Evolutionary conservation across 2,113 vertebrate genomes (phyloP).

Genomic region (Tetrao urogallus): DNA sequence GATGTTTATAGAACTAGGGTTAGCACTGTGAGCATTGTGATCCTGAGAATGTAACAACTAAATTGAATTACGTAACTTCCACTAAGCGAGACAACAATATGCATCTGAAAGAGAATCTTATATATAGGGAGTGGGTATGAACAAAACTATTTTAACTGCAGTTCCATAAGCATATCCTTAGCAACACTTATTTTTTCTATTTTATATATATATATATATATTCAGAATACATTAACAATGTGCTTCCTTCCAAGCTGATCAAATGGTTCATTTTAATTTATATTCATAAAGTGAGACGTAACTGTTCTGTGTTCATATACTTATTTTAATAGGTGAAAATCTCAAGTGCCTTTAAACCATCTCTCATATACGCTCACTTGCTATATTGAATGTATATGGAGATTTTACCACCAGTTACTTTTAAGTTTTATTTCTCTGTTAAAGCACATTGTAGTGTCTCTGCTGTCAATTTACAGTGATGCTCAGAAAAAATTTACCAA

Average conservation of each 20-base stretch:
- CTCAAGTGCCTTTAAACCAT: background rate
- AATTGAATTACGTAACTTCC: background rate
- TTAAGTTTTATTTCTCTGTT: background rate
- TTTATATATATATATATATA: background rate
- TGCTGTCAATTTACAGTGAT: background rate
- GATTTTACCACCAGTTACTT: background rate
- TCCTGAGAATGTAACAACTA: background rate
- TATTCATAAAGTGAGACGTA: background rate
- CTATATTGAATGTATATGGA: background rate
- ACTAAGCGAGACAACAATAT: background rate
- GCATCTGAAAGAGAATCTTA: background rate
- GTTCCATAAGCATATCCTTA: background rate
- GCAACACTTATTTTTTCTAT: background rate
- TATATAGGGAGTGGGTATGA: background rate
- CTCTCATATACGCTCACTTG: background rate
- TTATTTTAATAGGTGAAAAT: background rate
- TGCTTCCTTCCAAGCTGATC: background rate
- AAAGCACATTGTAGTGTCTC: background rate
- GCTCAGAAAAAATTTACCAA: background rate
- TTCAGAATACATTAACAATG: background rate
- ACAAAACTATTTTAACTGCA: background rate
- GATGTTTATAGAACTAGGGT: background rate
- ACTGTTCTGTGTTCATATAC: background rate
- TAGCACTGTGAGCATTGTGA: background rate
- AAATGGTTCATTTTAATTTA: background rate